A percentile compares a stretch with the other conserved stretches of the same genome.
These are phyloP conservation scores for Microplitis demolitor DNA, from an alignment of 1,140 invertebrate genomes.

Conservation along the genomic window DNA sequence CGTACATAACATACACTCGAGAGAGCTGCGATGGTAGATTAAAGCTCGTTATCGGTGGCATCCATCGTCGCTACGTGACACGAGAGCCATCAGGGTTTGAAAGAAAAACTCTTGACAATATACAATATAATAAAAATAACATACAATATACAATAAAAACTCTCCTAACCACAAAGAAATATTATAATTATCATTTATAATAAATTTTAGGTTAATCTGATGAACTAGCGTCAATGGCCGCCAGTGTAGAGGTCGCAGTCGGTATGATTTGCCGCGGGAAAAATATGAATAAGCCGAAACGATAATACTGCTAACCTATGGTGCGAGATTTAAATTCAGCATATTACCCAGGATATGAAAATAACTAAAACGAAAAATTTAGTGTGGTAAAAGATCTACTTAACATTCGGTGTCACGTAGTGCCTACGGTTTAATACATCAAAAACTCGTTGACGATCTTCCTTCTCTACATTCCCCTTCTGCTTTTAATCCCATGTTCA, in stretches of 20 bases:
- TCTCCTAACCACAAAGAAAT: not conserved
- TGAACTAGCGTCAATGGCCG: too few relatives aligned
- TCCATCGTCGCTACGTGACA: conserved; percentile 32
- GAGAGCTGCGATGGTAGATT: conserved; percentile 23
- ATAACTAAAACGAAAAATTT: not conserved
- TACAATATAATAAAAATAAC: not conserved
- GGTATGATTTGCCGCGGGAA: too few relatives aligned
- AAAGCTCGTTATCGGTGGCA: conserved; percentile 30
- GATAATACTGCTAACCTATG: not conserved
- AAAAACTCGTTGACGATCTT: conserved; percentile 51
- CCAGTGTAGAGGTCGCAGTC: too few relatives aligned
- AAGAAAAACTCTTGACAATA: not conserved
- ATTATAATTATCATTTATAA: too few relatives aligned
- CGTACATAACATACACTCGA: not conserved
- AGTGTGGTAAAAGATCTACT: conserved; percentile 54
- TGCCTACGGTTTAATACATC: conserved; percentile 60
- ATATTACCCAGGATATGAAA: not conserved
- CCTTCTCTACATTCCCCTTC: not conserved
- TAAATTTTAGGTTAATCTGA: too few relatives aligned
- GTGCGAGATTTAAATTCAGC: too few relatives aligned
- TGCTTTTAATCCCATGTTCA: conserved; percentile 5
- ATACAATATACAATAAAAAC: not conserved
- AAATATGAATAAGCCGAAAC: too few relatives aligned
- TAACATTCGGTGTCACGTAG: conserved; percentile 63
- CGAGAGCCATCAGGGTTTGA: not conserved